Conservation (phyloP, 2,797 vertebrate genomes). For the Cossypha caffra region DNA sequence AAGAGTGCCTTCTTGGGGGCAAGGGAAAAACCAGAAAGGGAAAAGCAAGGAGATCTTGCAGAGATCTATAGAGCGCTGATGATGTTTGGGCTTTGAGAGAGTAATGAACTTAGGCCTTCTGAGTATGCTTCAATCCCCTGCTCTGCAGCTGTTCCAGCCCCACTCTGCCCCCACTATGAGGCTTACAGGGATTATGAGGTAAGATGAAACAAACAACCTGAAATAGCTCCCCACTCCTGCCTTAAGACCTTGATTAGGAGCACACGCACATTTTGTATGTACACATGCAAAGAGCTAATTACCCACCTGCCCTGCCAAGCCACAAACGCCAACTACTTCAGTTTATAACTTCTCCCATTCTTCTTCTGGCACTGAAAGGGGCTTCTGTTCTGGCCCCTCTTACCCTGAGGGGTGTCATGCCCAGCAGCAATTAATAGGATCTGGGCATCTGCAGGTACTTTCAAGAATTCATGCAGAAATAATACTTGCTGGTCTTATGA, state of each 20-base stretch:
- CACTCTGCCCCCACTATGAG: not conserved
- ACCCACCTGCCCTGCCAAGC: not conserved
- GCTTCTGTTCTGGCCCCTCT: not conserved
- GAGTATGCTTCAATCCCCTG: not conserved
- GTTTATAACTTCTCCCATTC: not conserved
- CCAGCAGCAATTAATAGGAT: not conserved
- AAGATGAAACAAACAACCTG: constrained; percentile 51
- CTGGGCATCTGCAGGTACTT: not conserved
- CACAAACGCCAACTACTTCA: not conserved
- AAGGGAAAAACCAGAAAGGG: not conserved
- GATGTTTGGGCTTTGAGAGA: not conserved
- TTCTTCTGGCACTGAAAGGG: not conserved
- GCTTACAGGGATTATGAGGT: constrained; percentile 41
- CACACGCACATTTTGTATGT: not conserved
- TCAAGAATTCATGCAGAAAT: not conserved
- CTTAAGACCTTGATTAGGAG: constrained; percentile 21
- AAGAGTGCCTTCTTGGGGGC: not conserved
- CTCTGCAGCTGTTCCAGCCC: not conserved
- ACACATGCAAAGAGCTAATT: not conserved
- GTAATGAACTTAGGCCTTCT: not conserved
- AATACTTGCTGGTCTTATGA: not conserved
- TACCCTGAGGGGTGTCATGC: not conserved
- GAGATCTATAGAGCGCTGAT: not conserved
- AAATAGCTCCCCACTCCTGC: constrained; percentile 41
- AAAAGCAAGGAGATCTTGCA: not conserved